A percentile compares a stretch with the other conserved stretches of the same genome.
These are phyloP conservation scores for Archaeoteleia sp. DNA, from an alignment of 2,888 invertebrate species.

Conservation along the genomic window DNA sequence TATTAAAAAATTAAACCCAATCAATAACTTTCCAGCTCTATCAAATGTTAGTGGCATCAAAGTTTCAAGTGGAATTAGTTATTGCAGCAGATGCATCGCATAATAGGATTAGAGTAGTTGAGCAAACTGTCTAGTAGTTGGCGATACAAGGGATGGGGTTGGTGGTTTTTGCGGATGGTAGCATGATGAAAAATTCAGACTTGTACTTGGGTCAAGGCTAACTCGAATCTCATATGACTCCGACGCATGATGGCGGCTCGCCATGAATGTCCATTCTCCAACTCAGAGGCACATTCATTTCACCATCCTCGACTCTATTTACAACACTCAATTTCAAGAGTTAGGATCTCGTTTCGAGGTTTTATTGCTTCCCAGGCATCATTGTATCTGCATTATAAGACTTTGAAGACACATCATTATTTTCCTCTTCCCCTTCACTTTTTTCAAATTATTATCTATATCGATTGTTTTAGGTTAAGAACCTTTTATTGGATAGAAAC, in stretches of 20 bases:
- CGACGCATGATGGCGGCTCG: background rate
- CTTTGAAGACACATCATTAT: too few species aligned
- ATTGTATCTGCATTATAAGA: background rate
- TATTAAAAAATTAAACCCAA: too few species aligned
- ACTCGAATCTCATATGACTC: constrained; percentile 45
- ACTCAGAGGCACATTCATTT: constrained; percentile 34
- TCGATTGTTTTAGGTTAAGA: too few species aligned
- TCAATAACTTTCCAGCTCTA: too few species aligned
- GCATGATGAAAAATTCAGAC: constrained; percentile 41
- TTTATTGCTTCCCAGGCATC: constrained; percentile 29
- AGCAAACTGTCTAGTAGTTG: constrained; percentile 29
- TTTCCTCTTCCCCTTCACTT: too few species aligned
- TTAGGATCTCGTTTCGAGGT: constrained; percentile 39
- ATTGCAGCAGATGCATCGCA: too few species aligned
- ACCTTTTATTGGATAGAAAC: too few species aligned
- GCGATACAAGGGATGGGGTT: constrained; percentile 16
- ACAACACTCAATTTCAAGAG: constrained; percentile 41
- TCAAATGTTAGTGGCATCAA: too few species aligned
- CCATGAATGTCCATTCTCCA: constrained; percentile 27
- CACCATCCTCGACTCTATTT: constrained; percentile 45
- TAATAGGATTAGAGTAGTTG: too few species aligned
- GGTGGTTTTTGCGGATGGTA: constrained; percentile 5
- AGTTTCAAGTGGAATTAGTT: too few species aligned
- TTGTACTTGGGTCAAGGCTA: constrained; percentile 47
- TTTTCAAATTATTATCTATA: too few species aligned